A percentile compares a stretch with the other conserved stretches of the same genome.
Evolutionary conservation across 2,888 invertebrate genomes (phyloP).

Genomic region (Psylliodes chrysocephalus): DNA sequence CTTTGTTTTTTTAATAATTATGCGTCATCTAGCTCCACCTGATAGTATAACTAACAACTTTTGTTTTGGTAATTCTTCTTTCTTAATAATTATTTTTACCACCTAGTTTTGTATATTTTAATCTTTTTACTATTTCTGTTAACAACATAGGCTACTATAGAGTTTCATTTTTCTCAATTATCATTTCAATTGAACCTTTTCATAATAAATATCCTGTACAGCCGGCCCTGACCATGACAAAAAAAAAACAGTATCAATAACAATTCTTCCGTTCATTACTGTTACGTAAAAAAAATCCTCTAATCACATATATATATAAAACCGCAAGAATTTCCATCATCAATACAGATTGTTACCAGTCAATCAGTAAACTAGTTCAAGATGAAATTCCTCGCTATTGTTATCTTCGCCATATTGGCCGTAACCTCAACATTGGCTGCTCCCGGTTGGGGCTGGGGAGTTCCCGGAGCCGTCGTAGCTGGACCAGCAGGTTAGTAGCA

Average conservation of each 20-base stretch:
- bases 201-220: too few relatives aligned
- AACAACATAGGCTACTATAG: too few relatives aligned
- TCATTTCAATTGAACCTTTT: too few relatives aligned
- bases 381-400: constrained; percentile 47
- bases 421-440: constrained; percentile 39
- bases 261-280: not conserved
- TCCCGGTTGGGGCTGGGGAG: constrained; percentile 16
- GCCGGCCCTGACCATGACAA: not conserved
- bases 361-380: constrained; percentile 22
- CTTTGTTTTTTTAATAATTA: too few relatives aligned
- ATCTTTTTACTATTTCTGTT: too few relatives aligned
- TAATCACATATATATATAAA: not conserved
- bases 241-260: too few relatives aligned
- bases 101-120: too few relatives aligned
- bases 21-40: too few relatives aligned
- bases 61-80: too few relatives aligned
- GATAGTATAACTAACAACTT: too few relatives aligned
- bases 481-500: constrained; percentile 11
- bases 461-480: constrained; percentile 22
- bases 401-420: constrained; percentile 43
- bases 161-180: too few relatives aligned
- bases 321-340: not conserved
- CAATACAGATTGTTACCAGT: not conserved
- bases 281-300: not conserved
- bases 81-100: too few relatives aligned